Percentiles rank a stretch among this genome's conserved stretches.
Evolutionary conservation across 1,140 invertebrate genomes (phyloP).

Genomic region (Caenorhabditis briggsae): DNA sequence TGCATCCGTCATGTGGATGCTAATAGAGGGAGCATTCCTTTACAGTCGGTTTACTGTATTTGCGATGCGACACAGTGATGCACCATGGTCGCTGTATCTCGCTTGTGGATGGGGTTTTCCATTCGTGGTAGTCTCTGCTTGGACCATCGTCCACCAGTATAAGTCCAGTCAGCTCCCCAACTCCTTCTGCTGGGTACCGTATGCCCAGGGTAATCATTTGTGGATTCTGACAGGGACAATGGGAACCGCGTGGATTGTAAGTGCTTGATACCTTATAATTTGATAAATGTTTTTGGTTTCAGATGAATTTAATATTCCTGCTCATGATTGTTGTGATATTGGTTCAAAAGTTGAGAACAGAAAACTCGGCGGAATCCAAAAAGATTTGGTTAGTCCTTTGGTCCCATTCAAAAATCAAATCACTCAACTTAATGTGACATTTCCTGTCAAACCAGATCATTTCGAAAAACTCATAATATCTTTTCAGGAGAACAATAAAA

Average conservation of each 20-base stretch:
- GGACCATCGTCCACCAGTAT: conserved; percentile 74
- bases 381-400: conserved; percentile 74
- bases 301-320: conserved; percentile 76
- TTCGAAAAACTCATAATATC: background rate
- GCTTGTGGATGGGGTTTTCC: conserved; percentile 76
- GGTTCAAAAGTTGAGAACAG: conserved; percentile 74
- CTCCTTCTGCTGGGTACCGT: conserved; percentile 77
- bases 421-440: conserved; percentile 13
- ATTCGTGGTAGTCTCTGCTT: conserved; percentile 74
- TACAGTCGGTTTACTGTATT: conserved; percentile 77
- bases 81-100: conserved; percentile 73
- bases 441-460: background rate
- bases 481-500: conserved; percentile 79
- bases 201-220: conserved; percentile 76
- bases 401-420: conserved; percentile 39
- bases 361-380: conserved; percentile 75
- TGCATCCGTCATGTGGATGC: conserved; percentile 77
- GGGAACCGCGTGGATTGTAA: conserved; percentile 73
- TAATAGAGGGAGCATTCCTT: conserved; percentile 76
- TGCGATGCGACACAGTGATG: conserved; percentile 74
- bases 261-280: background rate
- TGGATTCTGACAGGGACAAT: conserved; percentile 78
- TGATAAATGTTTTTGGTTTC: conserved; percentile 33
- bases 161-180: conserved; percentile 65
- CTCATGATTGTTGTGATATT: conserved; percentile 74